phyloP scores from a whole-genome alignment of 2,113 vertebrate genomes.

The Oreochromis niloticus region DNA sequence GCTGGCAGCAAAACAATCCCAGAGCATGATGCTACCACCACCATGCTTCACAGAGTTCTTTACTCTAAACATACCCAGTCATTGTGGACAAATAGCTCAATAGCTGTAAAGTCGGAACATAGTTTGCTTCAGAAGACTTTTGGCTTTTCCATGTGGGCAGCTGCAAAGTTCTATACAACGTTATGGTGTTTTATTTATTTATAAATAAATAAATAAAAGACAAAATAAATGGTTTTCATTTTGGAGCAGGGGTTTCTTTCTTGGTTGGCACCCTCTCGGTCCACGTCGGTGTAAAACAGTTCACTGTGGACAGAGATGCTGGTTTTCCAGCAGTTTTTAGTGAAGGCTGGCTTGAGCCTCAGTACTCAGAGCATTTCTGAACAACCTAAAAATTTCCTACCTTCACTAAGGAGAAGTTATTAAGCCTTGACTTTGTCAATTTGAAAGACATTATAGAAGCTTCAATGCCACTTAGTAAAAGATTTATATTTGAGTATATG shows the following conservation, averaged over 20 bases:
- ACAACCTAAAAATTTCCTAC: neutral
- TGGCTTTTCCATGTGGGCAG: neutral
- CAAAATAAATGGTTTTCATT: neutral
- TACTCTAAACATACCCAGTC: neutral
- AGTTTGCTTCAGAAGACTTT: neutral
- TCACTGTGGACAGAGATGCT: neutral
- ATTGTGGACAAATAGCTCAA: neutral
- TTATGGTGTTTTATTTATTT: neutral
- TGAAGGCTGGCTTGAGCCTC: neutral
- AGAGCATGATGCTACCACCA: neutral
- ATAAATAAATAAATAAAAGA: neutral
- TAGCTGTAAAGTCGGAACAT: neutral
- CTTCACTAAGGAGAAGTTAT: neutral
- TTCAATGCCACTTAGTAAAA: neutral
- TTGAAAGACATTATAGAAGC: neutral
- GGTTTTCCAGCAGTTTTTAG: neutral
- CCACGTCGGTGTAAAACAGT: neutral
- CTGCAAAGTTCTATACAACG: neutral
- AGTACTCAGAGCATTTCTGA: neutral
- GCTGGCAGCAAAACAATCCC: neutral
- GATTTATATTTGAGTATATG: neutral
- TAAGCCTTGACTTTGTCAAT: neutral
- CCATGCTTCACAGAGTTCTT: neutral
- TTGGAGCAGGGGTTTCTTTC: neutral
- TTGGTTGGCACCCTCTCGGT: neutral